Base-by-base conservation (phyloP, 2,888 invertebrate species). In the Nemotelus nigrinus region DNA sequence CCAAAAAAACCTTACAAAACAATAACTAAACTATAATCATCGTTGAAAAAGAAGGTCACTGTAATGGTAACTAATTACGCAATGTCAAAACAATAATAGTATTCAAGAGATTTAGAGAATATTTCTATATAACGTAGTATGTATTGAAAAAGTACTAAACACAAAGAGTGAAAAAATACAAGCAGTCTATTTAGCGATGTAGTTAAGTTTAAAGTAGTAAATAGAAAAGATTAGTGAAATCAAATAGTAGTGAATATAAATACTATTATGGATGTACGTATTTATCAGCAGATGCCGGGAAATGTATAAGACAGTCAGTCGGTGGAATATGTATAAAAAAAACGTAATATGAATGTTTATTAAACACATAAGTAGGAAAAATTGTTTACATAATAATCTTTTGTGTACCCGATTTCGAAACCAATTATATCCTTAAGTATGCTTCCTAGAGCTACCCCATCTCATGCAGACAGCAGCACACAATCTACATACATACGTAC, bases 11-110 rank as follows among this genome's bases (percentile, higher is more conserved):
- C 70, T 3, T 10, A 60, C 25, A 10, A 70, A 70, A 70, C 70
- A 70, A 70, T 70, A 55, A 70, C 55, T 70, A 43, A 70, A 68
- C 25, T 48, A 44, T 68, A 68, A 50, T 68, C 48, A 48, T 48
- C 25, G 44, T 50, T 39, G 50, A 25, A 43, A 8, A 25, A 25
- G 10, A 8, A 25, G 25, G 25, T 58, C 48, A 39, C 25, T 72
- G 41, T 68, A 53, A 53, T 53, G 45, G 58, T 60, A 58, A 74
- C 74, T 74, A 74, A 74, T 48, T 48, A 74, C 43, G 60, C 60
- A 74, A 60, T 60, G 60, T 60, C 60, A 50, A 74, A 47, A 74
- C 63, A 74, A 74, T 60, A 74, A 74, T 74, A 74, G 74, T 63
- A 63, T 74, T 74, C 8, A 74, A 74, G 48, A 47, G 70, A 63